phyloP scores from a whole-genome alignment of 2,888 invertebrate genomes.

The Caenorhabditis sp. region DNA sequence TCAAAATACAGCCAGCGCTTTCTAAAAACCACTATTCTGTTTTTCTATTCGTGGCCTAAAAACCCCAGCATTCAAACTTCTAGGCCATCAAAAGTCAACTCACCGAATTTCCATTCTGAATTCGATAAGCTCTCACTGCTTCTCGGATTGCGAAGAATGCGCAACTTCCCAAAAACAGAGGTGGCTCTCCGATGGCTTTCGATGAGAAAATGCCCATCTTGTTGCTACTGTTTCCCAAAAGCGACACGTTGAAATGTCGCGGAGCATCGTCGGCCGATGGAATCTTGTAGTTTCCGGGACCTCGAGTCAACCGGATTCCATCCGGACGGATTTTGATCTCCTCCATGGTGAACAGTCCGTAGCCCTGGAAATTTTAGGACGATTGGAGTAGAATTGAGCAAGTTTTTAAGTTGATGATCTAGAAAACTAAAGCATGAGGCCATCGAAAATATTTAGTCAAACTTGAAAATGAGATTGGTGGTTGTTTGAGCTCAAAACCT shows the following conservation, averaged over 20 bases:
- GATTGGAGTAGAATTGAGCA: too few species aligned
- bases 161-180: slow-evolving; percentile 92
- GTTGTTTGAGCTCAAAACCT: too few species aligned
- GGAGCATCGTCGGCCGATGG: slow-evolving; percentile 96
- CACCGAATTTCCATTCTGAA: slow-evolving; percentile 65
- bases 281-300: slow-evolving; percentile 95
- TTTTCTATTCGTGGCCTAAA: too few species aligned
- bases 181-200: slow-evolving; percentile 98
- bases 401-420: too few species aligned
- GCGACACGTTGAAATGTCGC: slow-evolving; percentile 92
- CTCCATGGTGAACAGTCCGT: slow-evolving; percentile 93
- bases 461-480: too few species aligned
- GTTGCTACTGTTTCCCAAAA: slow-evolving; percentile 93
- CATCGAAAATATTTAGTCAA: too few species aligned
- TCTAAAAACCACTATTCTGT: too few species aligned
- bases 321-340: slow-evolving; percentile 90
- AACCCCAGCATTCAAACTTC: too few species aligned
- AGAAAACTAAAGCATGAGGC: too few species aligned
- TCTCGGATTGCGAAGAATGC: slow-evolving; percentile 92
- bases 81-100: too few species aligned
- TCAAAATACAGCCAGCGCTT: too few species aligned
- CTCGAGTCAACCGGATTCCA: slow-evolving; percentile 87
- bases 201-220: slow-evolving; percentile 95
- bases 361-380: slow-evolving; percentile 89
- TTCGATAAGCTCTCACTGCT: slow-evolving; percentile 90